Base-by-base conservation (phyloP, 92 coral and sea anemone genomes). In the Porites lobata region DNA sequence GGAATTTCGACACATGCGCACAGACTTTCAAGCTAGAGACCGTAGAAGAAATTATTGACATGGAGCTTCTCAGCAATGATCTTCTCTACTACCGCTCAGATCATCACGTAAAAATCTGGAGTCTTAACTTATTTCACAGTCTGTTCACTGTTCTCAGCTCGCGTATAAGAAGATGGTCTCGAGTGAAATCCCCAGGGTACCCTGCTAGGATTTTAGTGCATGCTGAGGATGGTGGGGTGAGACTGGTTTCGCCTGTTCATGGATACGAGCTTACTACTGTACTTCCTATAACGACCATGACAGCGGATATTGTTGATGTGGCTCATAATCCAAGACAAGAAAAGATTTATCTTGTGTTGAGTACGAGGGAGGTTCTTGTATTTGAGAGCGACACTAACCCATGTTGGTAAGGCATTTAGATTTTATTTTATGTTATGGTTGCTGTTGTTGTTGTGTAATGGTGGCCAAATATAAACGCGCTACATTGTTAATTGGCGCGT, bases 1-100 rank as follows among this genome's bases (percentile, higher is more conserved):
- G 99, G 99, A 94, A 95, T 89, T 92, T 98, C 24, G 99, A 98
- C 56, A 96, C 98, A 8, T 94, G 91, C 75, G 88, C 96, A 11
- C 99, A 92, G 77, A 96, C 96, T 5, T 98, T 84, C 93, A 92
- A 95, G 66, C 94, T 98, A 47, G 94, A 98, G 87, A 94, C 99
- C 51, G 99, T 96, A 29, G 99, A 98, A 53, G 98, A 91, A 69
- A 82, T 98, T 18, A 61, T 96, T 19, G 92, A 82, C 21, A 92
- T 98, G 95, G 95, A 88, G 20, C 92, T 98, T 20, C 91, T 98
- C 72, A 92, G 91, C 93, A 81, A 64, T 9, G 82, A 88, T 7
- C 84, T 91, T 43, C 88, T 94, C 69, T 96, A 93, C 87, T 94
- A 96, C 87, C 93, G 88, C 77, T 91, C 95, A 20, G 87, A 91